These are phyloP conservation scores for Diplazon laetatorius DNA, from an alignment of 2,888 invertebrate species.

Conservation along the genomic window DNA sequence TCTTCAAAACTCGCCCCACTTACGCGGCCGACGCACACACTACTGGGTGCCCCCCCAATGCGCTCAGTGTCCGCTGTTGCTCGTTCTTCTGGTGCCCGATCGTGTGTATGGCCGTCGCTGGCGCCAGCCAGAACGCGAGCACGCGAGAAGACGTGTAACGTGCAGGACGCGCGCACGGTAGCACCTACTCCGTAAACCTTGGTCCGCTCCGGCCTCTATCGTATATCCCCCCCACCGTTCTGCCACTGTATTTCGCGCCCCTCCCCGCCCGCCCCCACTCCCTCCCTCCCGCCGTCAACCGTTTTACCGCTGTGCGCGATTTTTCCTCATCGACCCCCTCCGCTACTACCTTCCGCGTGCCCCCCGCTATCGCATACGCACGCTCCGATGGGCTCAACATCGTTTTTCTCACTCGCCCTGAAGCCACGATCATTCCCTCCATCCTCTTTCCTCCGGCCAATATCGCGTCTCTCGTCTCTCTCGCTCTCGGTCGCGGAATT, in stretches of 20 bases:
- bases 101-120: constrained; percentile 40
- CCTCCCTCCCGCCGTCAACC: constrained; percentile 15
- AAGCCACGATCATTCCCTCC: constrained; percentile 14
- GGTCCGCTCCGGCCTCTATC: constrained; percentile 55
- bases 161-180: constrained; percentile 67
- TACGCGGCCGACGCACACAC: constrained; percentile 64
- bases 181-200: constrained; percentile 57
- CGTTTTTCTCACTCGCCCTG: constrained; percentile 33
- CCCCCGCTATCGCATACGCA: constrained; percentile 53
- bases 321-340: neutral
- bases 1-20: constrained; percentile 55
- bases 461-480: constrained; percentile 21
- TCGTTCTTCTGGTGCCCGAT: constrained; percentile 15
- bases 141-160: constrained; percentile 79
- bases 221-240: neutral
- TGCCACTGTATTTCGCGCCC: constrained; percentile 37
- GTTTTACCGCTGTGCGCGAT: constrained; percentile 15
- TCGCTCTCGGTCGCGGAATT: constrained; percentile 23
- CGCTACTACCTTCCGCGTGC: neutral
- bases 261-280: constrained; percentile 58
- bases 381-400: constrained; percentile 44
- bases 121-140: constrained; percentile 76
- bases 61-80: constrained; percentile 61
- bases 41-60: constrained; percentile 59
- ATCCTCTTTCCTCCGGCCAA: constrained; percentile 28